Percentiles rank a stretch among this genome's conserved stretches.
These are phyloP conservation scores for Drosophila ercepeae DNA, from an alignment of 1,140 invertebrate species.

Conservation along the genomic window DNA sequence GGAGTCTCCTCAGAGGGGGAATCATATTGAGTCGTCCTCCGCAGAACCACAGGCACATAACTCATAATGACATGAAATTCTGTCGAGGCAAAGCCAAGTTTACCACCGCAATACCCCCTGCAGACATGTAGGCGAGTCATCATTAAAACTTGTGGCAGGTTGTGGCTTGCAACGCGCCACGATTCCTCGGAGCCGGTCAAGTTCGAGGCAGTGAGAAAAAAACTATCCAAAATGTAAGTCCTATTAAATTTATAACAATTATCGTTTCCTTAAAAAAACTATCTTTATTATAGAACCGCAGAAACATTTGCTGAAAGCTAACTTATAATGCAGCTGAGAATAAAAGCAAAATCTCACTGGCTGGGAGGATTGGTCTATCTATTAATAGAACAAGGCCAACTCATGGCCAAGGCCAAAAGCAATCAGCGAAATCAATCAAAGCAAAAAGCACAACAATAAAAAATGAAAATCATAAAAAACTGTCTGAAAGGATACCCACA, in stretches of 20 bases:
- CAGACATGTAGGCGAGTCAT: conserved; percentile 51
- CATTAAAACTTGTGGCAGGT: conserved; percentile 62
- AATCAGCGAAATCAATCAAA: conserved; percentile 72
- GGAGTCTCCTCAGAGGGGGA: conserved; percentile 5
- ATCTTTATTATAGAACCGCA: too few relatives aligned
- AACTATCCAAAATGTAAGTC: neutral
- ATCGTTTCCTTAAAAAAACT: too few relatives aligned
- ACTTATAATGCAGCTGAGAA: neutral
- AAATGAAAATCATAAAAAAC: conserved; percentile 3
- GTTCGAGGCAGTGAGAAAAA: conserved; percentile 8
- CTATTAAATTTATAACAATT: too few relatives aligned
- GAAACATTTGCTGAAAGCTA: neutral
- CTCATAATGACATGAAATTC: conserved; percentile 70
- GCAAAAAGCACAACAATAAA: conserved; percentile 30
- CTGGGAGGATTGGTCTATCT: conserved; percentile 2
- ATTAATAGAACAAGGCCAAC: conserved; percentile 52
- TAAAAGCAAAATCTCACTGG: neutral
- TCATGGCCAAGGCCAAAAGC: conserved; percentile 73
- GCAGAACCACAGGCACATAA: conserved; percentile 60
- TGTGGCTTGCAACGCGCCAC: conserved; percentile 5
- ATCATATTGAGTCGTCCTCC: conserved; percentile 35
- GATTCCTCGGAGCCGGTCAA: conserved; percentile 7
- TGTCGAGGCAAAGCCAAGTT: conserved; percentile 20
- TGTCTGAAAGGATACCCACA: conserved; percentile 19
- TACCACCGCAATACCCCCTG: conserved; percentile 3